Conservation (phyloP, 2,888 invertebrate species). For the Terebella lapidaria region DNA sequence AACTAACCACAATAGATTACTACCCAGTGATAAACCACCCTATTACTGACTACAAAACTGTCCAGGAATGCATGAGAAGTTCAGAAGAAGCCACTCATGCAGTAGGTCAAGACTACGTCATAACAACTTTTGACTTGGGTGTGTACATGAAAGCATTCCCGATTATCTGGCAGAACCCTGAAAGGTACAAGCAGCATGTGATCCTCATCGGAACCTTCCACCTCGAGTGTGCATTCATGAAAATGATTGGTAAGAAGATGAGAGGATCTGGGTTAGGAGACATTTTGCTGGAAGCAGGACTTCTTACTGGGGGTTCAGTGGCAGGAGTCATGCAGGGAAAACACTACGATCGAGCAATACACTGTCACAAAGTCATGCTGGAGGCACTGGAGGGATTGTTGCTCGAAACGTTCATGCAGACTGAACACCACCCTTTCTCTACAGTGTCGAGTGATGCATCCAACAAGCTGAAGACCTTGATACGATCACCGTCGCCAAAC, state of each 20-base stretch:
- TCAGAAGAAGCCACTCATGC: conserved; percentile 11
- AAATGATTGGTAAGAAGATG: conserved; percentile 20
- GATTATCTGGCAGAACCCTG: conserved; percentile 19
- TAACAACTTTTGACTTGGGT: conserved; percentile 28
- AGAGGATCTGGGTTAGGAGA: conserved; percentile 20
- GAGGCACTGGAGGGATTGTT: conserved; percentile 20
- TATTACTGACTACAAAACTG: too few species aligned
- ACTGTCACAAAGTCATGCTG: conserved; percentile 23
- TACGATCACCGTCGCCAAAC: too few species aligned
- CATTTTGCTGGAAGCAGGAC: conserved; percentile 18
- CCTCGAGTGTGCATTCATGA: conserved; percentile 9
- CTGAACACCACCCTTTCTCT: too few species aligned
- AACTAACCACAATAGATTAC: conserved; percentile 24
- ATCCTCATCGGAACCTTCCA: conserved; percentile 22
- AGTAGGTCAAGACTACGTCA: conserved; percentile 21
- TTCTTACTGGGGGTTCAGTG: conserved; percentile 18
- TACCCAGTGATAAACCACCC: conserved; percentile 15
- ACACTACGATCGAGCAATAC: conserved; percentile 22
- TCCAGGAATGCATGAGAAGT: too few species aligned
- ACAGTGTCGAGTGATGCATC: too few species aligned
- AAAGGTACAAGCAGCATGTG: conserved; percentile 18
- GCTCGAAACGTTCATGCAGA: neutral
- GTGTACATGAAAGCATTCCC: conserved; percentile 27
- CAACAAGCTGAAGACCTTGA: too few species aligned
- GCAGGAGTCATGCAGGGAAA: conserved; percentile 22